Evolutionary conservation across 2,113 vertebrate species (phyloP).

Genomic region (Rhegmatorhina hoffmannsi): DNA sequence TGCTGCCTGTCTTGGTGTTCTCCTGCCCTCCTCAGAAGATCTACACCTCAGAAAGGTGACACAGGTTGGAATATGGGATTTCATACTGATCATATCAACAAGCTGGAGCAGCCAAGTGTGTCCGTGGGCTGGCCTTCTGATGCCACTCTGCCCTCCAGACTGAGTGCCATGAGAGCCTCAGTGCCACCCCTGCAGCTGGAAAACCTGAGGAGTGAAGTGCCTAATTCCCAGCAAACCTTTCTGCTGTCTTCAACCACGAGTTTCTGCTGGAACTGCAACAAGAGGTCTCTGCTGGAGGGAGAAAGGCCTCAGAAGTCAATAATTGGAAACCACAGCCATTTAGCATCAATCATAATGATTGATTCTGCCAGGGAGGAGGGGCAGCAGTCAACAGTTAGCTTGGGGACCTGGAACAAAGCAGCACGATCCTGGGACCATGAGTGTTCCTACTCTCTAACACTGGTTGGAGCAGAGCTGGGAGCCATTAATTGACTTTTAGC

Average conservation of each 20-base stretch:
- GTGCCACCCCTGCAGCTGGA: not conserved
- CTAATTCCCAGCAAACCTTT: not conserved
- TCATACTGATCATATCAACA: not conserved
- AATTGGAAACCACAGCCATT: not conserved
- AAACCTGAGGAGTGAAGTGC: not conserved
- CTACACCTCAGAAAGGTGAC: not conserved
- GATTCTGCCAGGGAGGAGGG: not conserved
- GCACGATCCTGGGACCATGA: not conserved
- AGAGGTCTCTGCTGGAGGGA: not conserved
- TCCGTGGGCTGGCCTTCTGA: not conserved
- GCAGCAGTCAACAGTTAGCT: not conserved
- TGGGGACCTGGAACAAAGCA: not conserved
- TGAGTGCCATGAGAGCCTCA: not conserved
- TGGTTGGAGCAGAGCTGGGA: not conserved
- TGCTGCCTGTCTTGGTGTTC: not conserved
- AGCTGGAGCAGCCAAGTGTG: not conserved
- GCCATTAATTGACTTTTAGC: slow-evolving; percentile 64
- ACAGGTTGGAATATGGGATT: not conserved
- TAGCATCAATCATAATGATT: not conserved
- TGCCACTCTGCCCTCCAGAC: not conserved
- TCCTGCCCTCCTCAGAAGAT: not conserved
- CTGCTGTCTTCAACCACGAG: not conserved
- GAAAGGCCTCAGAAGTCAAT: not conserved
- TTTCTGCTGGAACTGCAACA: not conserved
- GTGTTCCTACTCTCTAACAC: not conserved